These are phyloP conservation scores for Saxicola maurus DNA, from an alignment of 2,797 vertebrate species.

Conservation along the genomic window DNA sequence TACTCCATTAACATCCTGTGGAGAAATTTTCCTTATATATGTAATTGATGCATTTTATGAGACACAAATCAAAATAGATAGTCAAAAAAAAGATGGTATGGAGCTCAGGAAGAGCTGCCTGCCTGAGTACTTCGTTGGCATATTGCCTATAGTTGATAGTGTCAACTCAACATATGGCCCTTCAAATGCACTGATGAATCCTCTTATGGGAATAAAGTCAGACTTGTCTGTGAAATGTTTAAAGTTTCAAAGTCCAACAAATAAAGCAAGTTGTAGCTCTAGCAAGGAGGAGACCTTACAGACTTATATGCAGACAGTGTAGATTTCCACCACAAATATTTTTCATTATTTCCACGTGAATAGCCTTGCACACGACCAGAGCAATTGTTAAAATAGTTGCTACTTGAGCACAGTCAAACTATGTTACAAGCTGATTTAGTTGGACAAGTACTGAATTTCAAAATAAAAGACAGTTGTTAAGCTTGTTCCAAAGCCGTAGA, in stretches of 20 bases:
- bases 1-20: conserved; percentile 34
- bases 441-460: background rate
- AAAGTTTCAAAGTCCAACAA: conserved; percentile 29
- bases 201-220: conserved; percentile 26
- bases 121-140: conserved; percentile 37
- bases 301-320: background rate
- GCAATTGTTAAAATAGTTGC: background rate
- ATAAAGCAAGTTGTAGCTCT: background rate
- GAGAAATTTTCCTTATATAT: conserved; percentile 41
- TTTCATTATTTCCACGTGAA: background rate
- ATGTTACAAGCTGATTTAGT: background rate
- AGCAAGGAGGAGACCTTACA: background rate
- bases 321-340: background rate
- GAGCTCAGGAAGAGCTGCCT: conserved; percentile 28
- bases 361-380: background rate
- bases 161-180: conserved; percentile 17
- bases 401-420: background rate
- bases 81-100: conserved; percentile 29
- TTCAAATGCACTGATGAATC: conserved; percentile 53
- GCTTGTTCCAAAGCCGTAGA: background rate
- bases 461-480: background rate
- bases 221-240: conserved; percentile 16
- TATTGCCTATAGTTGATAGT: conserved; percentile 34
- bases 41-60: conserved; percentile 47
- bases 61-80: conserved; percentile 58